Evolutionary conservation across 1,140 invertebrate species (phyloP).

Genomic region (Glossosoma conforme): DNA sequence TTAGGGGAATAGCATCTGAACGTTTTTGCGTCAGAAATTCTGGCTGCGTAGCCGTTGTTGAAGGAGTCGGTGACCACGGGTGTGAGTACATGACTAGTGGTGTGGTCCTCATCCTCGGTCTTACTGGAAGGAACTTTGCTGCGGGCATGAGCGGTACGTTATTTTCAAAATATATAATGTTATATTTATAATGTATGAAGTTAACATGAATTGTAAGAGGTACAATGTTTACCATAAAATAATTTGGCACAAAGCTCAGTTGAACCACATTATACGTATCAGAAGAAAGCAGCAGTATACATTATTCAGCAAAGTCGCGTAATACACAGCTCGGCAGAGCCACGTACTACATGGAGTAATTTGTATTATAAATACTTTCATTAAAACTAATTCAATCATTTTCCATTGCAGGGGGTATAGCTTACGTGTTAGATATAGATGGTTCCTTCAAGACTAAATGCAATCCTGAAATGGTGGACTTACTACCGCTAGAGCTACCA

Average conservation of each 20-base stretch:
- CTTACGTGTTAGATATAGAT: slow-evolving; percentile 90
- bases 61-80: slow-evolving; percentile 96
- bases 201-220: not conserved
- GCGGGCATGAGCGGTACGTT: slow-evolving; percentile 87
- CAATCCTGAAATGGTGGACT: slow-evolving; percentile 87
- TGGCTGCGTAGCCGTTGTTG: slow-evolving; percentile 72
- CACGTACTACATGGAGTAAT: no score
- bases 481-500: slow-evolving; percentile 70
- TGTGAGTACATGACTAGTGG: slow-evolving; percentile 99
- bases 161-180: not conserved
- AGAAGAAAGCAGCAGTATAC: no score
- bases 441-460: slow-evolving; percentile 81
- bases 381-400: not conserved
- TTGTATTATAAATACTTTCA: not conserved
- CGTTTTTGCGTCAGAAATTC: slow-evolving; percentile 98
- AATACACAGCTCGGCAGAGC: no score
- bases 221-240: no score
- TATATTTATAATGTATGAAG: not conserved
- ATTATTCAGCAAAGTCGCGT: no score
- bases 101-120: slow-evolving; percentile 81
- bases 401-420: slow-evolving; percentile 74
- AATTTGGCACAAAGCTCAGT: no score
- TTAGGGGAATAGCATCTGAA: slow-evolving; percentile 91
- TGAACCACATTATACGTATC: no score
- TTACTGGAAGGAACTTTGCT: slow-evolving; percentile 96